Conservation (phyloP, 2,797 vertebrate species). For the Acrocephalus scirpaceus region DNA sequence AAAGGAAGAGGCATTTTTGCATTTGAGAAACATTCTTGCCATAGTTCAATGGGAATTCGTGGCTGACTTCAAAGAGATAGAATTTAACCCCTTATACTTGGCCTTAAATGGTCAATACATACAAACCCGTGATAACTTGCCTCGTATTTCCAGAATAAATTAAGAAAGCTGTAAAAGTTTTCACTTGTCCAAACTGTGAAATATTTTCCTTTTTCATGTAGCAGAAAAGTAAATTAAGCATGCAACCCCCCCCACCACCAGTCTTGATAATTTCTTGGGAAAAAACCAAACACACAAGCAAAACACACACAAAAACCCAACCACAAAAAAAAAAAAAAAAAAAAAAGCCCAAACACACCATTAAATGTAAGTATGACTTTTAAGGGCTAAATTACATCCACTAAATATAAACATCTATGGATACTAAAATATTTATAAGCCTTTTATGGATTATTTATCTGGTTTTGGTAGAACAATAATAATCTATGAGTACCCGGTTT, state of each 20-base stretch:
- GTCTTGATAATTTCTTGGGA: background rate
- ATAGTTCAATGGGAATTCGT: background rate
- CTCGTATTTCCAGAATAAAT: background rate
- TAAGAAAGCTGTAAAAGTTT: background rate
- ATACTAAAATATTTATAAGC: background rate
- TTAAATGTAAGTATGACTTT: background rate
- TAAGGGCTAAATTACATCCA: background rate
- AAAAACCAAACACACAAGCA: background rate
- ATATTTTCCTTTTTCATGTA: background rate
- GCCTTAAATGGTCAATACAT: background rate
- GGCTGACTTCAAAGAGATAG: background rate
- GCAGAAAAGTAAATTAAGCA: background rate
- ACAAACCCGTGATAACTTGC: background rate
- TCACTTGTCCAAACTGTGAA: background rate
- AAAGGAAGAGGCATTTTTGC: background rate
- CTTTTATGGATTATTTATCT: background rate
- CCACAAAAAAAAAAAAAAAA: no score
- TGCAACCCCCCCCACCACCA: accelerated
- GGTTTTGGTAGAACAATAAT: background rate
- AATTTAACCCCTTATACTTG: background rate
- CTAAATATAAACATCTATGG: background rate
- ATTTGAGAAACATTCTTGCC: background rate
- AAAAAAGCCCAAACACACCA: background rate
- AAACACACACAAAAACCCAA: background rate
- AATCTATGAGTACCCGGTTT: background rate